phyloP scores from a whole-genome alignment of 2,888 invertebrate genomes.

The Idaea dimidiata region DNA sequence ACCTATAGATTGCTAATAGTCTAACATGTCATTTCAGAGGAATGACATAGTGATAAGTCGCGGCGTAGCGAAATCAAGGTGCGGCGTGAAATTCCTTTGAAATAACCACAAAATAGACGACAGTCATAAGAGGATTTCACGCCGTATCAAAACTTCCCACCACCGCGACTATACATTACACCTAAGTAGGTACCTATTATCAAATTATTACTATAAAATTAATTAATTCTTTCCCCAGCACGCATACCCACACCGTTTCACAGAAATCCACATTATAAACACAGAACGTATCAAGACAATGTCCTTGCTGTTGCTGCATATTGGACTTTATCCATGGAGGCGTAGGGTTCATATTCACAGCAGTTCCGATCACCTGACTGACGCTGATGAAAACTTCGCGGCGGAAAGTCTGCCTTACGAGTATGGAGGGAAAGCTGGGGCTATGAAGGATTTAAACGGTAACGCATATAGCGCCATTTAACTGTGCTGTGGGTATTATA shows the following conservation, averaged over 20 bases:
- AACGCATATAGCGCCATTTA: conserved; percentile 13
- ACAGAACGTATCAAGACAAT: conserved; percentile 85
- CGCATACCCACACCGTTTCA: conserved; percentile 90
- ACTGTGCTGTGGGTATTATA: too few species aligned
- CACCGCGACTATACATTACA: background rate
- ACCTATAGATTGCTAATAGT: too few species aligned
- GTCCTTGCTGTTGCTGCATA: conserved; percentile 80
- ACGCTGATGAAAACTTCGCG: conserved; percentile 82
- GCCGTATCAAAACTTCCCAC: too few species aligned
- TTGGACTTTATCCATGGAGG: conserved; percentile 70
- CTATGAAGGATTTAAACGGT: conserved; percentile 87
- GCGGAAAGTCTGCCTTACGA: conserved; percentile 88
- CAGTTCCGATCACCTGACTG: conserved; percentile 37
- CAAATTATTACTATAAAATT: background rate
- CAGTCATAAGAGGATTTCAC: too few species aligned
- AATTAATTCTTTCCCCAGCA: conserved; percentile 72
- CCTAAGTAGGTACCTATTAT: background rate
- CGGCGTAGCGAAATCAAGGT: too few species aligned
- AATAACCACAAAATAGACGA: background rate
- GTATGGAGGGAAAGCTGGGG: conserved; percentile 90
- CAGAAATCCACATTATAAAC: conserved; percentile 91
- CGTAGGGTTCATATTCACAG: conserved; percentile 64
- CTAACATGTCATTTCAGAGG: too few species aligned
- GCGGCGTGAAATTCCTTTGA: background rate
- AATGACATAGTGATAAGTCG: too few species aligned